Evolutionary conservation across 2,113 vertebrate genomes (phyloP).

Genomic region (Periophthalmodon schlosseri): DNA sequence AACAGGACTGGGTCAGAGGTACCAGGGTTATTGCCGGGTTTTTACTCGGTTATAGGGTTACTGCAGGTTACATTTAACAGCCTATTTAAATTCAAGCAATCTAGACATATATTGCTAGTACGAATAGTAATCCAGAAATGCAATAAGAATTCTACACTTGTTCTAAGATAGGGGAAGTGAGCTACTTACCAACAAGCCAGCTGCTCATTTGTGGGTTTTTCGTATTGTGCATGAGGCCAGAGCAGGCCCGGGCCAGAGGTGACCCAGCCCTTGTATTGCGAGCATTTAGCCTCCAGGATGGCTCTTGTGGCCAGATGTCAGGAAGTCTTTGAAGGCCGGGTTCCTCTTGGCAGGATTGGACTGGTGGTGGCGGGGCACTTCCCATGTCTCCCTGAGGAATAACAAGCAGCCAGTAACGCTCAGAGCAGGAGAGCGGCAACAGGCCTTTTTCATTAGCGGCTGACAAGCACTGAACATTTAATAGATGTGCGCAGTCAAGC

Average conservation of each 20-base stretch:
- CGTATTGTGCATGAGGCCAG: not conserved
- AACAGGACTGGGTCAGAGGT: no score
- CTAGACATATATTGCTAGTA: no score
- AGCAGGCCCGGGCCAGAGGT: not conserved
- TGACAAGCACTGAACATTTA: constrained; percentile 6
- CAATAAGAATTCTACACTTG: not conserved
- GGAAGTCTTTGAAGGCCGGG: constrained; percentile 28
- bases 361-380: not conserved
- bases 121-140: no score
- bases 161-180: not conserved
- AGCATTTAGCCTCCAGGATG: not conserved
- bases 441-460: constrained; percentile 23
- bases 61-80: no score
- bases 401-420: constrained; percentile 4
- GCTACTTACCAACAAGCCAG: not conserved
- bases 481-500: not conserved
- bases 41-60: no score
- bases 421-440: constrained; percentile 2
- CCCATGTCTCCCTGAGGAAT: constrained; percentile 15
- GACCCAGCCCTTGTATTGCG: not conserved
- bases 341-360: constrained; percentile 4
- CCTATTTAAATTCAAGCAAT: no score
- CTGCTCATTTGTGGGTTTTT: not conserved
- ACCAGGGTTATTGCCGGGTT: no score
- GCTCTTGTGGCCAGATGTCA: constrained; percentile 26